Percentiles rank a stretch among this genome's conserved stretches.
phyloP scores from a whole-genome alignment of 2,113 vertebrate genomes.

The Neoarius graeffei region DNA sequence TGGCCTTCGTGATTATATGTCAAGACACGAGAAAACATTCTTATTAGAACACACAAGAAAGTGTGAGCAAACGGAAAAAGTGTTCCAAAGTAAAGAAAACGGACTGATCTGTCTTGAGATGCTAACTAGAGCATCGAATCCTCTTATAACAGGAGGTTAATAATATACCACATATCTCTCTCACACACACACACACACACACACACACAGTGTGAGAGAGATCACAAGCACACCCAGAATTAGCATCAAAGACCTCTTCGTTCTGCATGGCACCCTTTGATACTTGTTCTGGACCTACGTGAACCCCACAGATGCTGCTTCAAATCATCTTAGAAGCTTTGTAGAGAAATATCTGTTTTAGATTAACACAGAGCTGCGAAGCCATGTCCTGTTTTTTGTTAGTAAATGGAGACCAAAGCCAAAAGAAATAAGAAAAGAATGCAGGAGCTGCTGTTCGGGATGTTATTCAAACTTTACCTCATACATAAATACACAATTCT shows the following conservation, averaged over 20 bases:
- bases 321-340: slow-evolving; percentile 29
- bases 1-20: background rate
- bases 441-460: background rate
- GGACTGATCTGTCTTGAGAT: background rate
- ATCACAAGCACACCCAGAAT: slow-evolving; percentile 34
- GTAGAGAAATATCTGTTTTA: slow-evolving; percentile 11
- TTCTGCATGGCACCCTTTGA: slow-evolving; percentile 28
- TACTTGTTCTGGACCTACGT: slow-evolving; percentile 2
- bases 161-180: slow-evolving; percentile 14
- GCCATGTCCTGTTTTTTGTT: background rate
- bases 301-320: slow-evolving; percentile 26
- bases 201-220: slow-evolving; percentile 6
- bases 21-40: background rate
- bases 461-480: background rate
- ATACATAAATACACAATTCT: background rate
- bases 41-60: background rate
- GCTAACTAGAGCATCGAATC: slow-evolving; percentile 1
- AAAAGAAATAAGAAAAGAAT: background rate
- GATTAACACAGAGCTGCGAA: background rate
- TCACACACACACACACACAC: background rate
- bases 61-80: background rate
- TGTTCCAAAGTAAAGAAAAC: background rate
- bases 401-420: background rate
- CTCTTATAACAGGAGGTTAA: slow-evolving; percentile 7
- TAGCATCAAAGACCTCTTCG: slow-evolving; percentile 44